Evolutionary conservation across 2,888 invertebrate species (phyloP), one percentile per base, ranked within the genome.

Genomic region (Ceramica pisi): DNA sequence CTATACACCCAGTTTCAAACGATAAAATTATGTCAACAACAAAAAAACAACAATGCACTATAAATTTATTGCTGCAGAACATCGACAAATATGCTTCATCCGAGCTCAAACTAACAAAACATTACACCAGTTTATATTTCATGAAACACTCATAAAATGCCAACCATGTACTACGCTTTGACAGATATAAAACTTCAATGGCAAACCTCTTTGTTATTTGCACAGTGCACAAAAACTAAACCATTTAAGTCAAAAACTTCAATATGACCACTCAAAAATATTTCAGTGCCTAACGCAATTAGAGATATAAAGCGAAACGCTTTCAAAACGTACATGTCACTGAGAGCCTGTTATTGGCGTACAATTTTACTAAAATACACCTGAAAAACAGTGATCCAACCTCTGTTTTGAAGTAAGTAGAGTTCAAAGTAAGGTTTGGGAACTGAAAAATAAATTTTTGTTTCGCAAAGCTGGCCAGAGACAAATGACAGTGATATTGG

Each of bases 401-500:
- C 85, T 77, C 71, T 90, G 87, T 82, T 65, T 2, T 73, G 16
- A 21, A 59, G 10, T 53, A 9, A 9, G n/a, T 84, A 89, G 66
- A 77, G 84, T 77, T 73, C 31, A 82, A n/a, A 75, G 70, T 84
- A 51, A 60, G 62, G 63, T 78, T 86, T 81, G n/a, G 38, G 21
- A 51, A 44, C 69, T 71, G 83, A 73, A 74, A 69, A 83, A 78
- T 83, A 70, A 75, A 75, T 80, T 81, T 84, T 89, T 87, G 88
- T 86, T 80, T 84, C 82, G 86, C 83, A 89, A 88, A 90, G 89
- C 90, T 87, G 87, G 86, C 85, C 84, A 85, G 88, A 91, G 92
- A 93, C 92, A 93, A 92, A 93, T 91, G 91, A 90, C 91, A 89
- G 88, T 89, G 92, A 92, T 92, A 92, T 93, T 92, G 92, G 92